Evolutionary conservation across 2,797 vertebrate genomes (phyloP).

Genomic region (Coracias cyanogaster): DNA sequence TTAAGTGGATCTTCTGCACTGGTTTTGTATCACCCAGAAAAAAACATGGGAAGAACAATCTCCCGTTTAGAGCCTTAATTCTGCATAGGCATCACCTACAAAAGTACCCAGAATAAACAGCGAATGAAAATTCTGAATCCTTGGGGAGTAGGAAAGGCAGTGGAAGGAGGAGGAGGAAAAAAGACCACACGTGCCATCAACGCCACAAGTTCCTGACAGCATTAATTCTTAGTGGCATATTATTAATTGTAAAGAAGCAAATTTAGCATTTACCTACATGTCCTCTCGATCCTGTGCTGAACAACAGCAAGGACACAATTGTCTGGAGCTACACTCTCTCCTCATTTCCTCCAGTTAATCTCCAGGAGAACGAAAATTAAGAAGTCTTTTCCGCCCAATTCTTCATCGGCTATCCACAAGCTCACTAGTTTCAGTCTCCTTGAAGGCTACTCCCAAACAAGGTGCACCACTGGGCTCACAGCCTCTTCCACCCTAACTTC

Average conservation of each 20-base stretch:
- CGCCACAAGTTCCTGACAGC: background rate
- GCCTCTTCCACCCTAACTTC: background rate
- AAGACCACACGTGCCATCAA: background rate
- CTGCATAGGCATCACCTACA: background rate
- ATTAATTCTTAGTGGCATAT: background rate
- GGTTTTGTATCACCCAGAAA: background rate
- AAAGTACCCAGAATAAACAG: background rate
- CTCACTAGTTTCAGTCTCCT: background rate
- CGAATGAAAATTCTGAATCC: background rate
- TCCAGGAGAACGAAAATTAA: background rate
- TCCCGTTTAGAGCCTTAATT: background rate
- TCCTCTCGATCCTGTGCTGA: background rate
- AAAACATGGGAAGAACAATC: background rate
- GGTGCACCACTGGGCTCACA: background rate
- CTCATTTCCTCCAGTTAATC: background rate
- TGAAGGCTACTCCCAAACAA: background rate
- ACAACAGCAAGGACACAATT: background rate
- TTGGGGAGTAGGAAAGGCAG: background rate
- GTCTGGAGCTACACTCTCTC: background rate
- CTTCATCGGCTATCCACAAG: background rate
- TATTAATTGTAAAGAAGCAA: background rate
- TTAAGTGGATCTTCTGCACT: background rate
- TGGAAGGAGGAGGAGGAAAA: accelerated
- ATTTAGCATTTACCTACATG: background rate
- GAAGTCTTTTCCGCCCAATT: background rate